Percentiles rank a stretch among this genome's conserved stretches.
These are phyloP conservation scores for Sinohyriopsis cumingii DNA, from an alignment of 2,888 invertebrate species.

Conservation along the genomic window DNA sequence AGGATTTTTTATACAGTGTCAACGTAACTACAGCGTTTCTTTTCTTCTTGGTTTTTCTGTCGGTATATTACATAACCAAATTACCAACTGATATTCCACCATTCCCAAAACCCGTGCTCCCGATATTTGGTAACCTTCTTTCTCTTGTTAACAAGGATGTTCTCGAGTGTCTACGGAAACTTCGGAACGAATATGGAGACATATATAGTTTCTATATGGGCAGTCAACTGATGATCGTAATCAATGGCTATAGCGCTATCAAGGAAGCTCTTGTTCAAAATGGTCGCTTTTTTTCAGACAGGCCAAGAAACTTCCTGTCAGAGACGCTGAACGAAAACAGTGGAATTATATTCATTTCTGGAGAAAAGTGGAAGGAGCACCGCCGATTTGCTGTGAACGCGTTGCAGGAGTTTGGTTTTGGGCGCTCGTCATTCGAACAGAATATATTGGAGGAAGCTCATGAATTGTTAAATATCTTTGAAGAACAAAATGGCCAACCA, in stretches of 20 bases:
- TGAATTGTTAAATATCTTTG: conserved; percentile 13
- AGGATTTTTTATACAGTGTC: too few relatives aligned
- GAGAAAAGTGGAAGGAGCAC: conserved; percentile 24
- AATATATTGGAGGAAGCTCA: conserved; percentile 24
- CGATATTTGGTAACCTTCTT: conserved; percentile 20
- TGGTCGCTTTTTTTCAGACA: conserved; percentile 15
- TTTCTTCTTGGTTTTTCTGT: too few relatives aligned
- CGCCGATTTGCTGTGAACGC: conserved; percentile 16
- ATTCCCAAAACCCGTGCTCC: conserved; percentile 19
- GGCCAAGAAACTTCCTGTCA: conserved; percentile 10
- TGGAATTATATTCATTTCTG: conserved; percentile 21
- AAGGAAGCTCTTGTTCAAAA: conserved; percentile 21
- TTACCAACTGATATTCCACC: conserved; percentile 11
- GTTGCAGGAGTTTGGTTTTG: conserved; percentile 26
- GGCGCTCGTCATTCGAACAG: conserved; percentile 13
- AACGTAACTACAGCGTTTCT: too few relatives aligned
- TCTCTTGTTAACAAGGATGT: conserved; percentile 8
- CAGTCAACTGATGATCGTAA: conserved; percentile 10
- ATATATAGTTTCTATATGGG: conserved; percentile 21
- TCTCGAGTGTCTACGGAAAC: conserved; percentile 2
- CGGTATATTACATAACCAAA: neutral
- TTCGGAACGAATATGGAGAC: conserved; percentile 24
- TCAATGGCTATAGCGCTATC: conserved; percentile 21
- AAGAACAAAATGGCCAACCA: conserved; percentile 8
- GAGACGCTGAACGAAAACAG: neutral